These are phyloP conservation scores for Parasteatoda tepidariorum DNA, from an alignment of 1,140 invertebrate genomes.

Conservation along the genomic window DNA sequence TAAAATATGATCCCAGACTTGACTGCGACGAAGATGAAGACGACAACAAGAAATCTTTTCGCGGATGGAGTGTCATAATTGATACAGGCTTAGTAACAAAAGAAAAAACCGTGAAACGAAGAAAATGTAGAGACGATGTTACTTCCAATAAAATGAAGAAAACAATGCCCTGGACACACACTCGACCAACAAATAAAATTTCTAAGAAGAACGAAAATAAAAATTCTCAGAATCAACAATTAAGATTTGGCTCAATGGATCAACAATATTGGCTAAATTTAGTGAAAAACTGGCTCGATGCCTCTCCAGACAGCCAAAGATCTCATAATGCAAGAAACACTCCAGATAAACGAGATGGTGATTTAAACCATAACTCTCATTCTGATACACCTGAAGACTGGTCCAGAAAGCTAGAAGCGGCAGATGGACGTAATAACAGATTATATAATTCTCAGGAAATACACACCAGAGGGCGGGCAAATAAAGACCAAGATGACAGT, in stretches of 20 bases:
- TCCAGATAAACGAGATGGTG: not conserved
- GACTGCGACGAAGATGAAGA: conserved; percentile 34
- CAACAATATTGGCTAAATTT: conserved; percentile 38
- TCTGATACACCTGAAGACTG: not conserved
- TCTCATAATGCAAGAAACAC: not conserved
- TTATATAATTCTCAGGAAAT: not conserved
- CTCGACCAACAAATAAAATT: not conserved
- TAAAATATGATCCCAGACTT: conserved; percentile 31
- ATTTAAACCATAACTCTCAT: not conserved
- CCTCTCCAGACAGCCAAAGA: not conserved
- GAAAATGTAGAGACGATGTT: not conserved
- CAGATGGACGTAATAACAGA: not conserved
- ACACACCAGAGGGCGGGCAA: not conserved
- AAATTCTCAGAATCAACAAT: not conserved
- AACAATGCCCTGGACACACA: not conserved
- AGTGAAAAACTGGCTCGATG: conserved; percentile 40
- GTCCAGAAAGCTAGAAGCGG: not conserved
- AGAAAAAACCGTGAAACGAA: conserved; percentile 49
- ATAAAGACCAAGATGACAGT: too few relatives aligned
- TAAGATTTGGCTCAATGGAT: conserved; percentile 31
- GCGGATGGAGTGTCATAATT: conserved; percentile 53
- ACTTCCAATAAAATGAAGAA: not conserved
- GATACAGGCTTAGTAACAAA: conserved; percentile 36
- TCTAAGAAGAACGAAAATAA: not conserved
- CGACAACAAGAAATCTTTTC: not conserved